Percentiles rank a stretch among this genome's conserved stretches.
These are phyloP conservation scores for Diplodus sargus DNA, from an alignment of 2,797 vertebrate genomes.

Conservation along the genomic window DNA sequence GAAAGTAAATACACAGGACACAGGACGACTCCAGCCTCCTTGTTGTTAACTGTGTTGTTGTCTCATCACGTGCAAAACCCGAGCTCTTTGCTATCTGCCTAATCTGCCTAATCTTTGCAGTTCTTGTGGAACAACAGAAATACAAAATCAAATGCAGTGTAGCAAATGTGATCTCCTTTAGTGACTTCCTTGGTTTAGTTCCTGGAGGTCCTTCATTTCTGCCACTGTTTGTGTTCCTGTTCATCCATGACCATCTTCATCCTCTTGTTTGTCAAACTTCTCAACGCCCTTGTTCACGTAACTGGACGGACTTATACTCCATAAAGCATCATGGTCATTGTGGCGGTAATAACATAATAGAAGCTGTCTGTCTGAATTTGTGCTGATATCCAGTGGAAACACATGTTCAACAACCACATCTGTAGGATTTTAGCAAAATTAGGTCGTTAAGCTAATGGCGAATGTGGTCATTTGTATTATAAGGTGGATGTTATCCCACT, in stretches of 20 bases:
- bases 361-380: not conserved
- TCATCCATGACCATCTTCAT: too few relatives aligned
- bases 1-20: not conserved
- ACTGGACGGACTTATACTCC: slow-evolving; percentile 7
- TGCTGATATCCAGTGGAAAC: not conserved
- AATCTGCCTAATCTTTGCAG: not conserved
- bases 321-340: not conserved
- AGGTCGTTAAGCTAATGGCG: not conserved
- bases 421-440: not conserved
- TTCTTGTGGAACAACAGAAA: not conserved
- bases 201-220: not conserved
- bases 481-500: slow-evolving; percentile 15
- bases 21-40: not conserved
- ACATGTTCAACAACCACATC: not conserved
- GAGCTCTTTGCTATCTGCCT: not conserved
- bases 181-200: not conserved
- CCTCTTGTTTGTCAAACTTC: not conserved
- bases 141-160: not conserved
- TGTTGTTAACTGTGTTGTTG: not conserved
- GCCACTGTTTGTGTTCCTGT: not conserved
- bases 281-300: not conserved
- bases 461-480: not conserved
- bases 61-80: not conserved
- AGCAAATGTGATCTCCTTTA: not conserved
- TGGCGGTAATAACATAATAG: slow-evolving; percentile 2